Conservation (phyloP, 2,113 vertebrate genomes). For the Zeus faber region DNA sequence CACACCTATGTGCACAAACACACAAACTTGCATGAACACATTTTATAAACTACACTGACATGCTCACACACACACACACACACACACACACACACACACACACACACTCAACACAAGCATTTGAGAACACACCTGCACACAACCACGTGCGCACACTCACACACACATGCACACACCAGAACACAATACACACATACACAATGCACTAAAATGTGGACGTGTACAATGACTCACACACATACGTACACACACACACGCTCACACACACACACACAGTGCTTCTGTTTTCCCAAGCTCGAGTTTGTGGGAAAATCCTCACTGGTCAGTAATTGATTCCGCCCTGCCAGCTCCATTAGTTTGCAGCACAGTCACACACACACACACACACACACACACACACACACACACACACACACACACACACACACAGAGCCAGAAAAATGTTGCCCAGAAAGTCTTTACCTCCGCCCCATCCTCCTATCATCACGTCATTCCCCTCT, state of each 20-base stretch:
- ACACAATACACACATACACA: neutral
- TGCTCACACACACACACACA: neutral
- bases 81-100: neutral
- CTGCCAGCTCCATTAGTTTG: too few relatives aligned
- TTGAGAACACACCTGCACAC: neutral
- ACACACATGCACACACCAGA: neutral
- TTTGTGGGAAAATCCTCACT: too few relatives aligned
- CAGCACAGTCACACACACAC: slow-evolving; percentile 52
- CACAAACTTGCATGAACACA: neutral
- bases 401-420: slow-evolving; percentile 15
- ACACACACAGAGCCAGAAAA: slow-evolving; percentile 18
- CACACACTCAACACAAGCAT: neutral
- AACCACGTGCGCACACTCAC: too few relatives aligned
- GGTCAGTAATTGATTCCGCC: too few relatives aligned
- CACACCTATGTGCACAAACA: neutral
- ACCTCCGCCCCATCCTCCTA: neutral
- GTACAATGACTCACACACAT: too few relatives aligned
- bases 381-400: slow-evolving; percentile 78
- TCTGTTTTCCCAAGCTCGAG: too few relatives aligned
- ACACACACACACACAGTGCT: too few relatives aligned
- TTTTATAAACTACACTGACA: too few relatives aligned
- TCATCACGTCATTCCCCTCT: slow-evolving; percentile 7
- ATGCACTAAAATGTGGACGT: too few relatives aligned
- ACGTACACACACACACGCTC: neutral
- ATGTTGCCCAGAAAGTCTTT: slow-evolving; percentile 13